Base-by-base conservation (phyloP, 2,113 vertebrate species). In the Toxostoma redivivum region DNA sequence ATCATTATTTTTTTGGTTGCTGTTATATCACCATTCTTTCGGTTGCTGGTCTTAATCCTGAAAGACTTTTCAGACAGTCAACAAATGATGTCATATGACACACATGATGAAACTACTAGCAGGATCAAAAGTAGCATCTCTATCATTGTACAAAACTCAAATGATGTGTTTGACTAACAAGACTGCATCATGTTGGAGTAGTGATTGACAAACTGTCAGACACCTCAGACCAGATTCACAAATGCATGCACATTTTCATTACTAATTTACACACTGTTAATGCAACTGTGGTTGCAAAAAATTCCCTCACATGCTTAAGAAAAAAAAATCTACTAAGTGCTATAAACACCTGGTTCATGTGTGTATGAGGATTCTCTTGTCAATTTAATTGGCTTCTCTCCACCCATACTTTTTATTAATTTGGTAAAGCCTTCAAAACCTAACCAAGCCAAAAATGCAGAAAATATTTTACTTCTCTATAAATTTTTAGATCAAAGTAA, bases 151-250 rank as follows among this genome's bases (percentile, higher is more conserved):
- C 8, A 64, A 92, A 88, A 71, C 92, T 74, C 37, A 84, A 57
- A 88, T 72, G 4, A 81, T 48, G 40, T 28, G 3, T 64, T 60
- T 87, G 57, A 60, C 61, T 80, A 82, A 69, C 18, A 65, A 70
- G 80, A 60, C 35, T 86, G 35, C 8, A 78, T 19, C 15, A 37
- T 50, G 19, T 44, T 83, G 58, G 58, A 70, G 19, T 2, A 22
- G 7, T 81, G 96, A 93, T 67, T 83, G 82, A 83, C 58, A 94
- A 93, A 81, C n/a, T 62, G 54, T 73, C 88, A 86, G 35, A 38
- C 3, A 9, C 27, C 42, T 71, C 38, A 70, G 35, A 38, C 18
- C 22, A 90, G 40, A 44, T 67, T 81, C 47, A 81, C 24, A 83
- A 86, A 90, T 31, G 20, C 24, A 8, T 23, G 15, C 37, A 45